phyloP scores from a whole-genome alignment of 2,113 vertebrate genomes.

The Gallinago media region DNA sequence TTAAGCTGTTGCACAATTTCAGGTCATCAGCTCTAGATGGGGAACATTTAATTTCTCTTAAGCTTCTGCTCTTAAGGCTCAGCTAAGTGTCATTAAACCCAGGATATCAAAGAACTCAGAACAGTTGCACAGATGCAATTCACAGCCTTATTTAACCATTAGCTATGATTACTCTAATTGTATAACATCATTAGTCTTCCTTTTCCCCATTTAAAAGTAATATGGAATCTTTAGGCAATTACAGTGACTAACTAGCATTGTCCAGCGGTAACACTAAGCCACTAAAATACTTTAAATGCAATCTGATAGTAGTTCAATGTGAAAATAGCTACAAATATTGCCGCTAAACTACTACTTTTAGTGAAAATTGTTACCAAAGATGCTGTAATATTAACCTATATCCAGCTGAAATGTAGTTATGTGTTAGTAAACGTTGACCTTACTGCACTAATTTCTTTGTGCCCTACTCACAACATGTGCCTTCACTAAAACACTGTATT shows the following conservation, averaged over 20 bases:
- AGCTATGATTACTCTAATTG: not conserved
- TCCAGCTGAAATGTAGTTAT: not conserved
- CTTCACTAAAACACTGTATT: not conserved
- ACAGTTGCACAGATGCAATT: not conserved
- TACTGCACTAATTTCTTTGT: not conserved
- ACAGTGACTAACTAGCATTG: not conserved
- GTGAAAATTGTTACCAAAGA: not conserved
- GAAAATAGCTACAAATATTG: not conserved
- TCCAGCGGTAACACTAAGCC: not conserved
- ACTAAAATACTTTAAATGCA: not conserved
- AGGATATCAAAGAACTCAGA: not conserved
- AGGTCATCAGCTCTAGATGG: not conserved
- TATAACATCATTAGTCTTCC: not conserved
- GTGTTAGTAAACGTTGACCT: not conserved
- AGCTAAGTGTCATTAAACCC: not conserved
- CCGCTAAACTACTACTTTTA: not conserved
- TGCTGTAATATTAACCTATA: not conserved
- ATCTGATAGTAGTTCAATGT: not conserved
- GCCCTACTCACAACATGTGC: not conserved
- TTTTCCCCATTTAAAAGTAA: slow-evolving; percentile 3
- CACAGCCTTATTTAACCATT: slow-evolving; percentile 23
- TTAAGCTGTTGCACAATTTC: not conserved
- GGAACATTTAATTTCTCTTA: not conserved
- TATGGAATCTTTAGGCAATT: not conserved
- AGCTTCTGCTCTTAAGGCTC: not conserved